phyloP scores from a whole-genome alignment of 2,113 vertebrate species.

The Sclerurus mexicanus region DNA sequence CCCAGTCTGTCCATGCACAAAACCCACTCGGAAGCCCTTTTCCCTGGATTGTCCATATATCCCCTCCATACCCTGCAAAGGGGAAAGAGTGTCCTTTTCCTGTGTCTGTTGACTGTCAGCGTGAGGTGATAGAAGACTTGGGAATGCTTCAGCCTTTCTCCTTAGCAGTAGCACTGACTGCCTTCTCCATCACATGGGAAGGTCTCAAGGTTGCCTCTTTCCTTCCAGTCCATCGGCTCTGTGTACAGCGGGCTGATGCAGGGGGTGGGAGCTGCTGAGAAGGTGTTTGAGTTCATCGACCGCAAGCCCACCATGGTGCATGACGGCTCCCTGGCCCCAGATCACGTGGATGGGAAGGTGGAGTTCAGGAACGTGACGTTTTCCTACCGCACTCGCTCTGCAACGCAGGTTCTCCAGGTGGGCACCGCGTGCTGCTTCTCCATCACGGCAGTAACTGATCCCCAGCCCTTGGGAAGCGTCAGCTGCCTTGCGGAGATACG shows the following conservation, averaged over 20 bases:
- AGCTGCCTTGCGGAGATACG: not conserved
- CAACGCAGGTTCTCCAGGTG: slow-evolving; percentile 89
- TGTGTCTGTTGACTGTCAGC: not conserved
- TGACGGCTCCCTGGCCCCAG: slow-evolving; percentile 81
- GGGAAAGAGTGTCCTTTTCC: not conserved
- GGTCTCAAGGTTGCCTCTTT: not conserved
- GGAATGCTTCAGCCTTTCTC: not conserved
- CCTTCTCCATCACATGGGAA: not conserved
- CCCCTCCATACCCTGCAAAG: not conserved
- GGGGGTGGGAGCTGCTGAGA: slow-evolving; percentile 93
- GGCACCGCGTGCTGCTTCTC: not conserved
- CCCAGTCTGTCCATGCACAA: not conserved
- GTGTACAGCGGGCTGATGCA: slow-evolving; percentile 98
- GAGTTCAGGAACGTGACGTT: slow-evolving; percentile 91
- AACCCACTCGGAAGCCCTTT: not conserved
- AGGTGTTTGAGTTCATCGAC: slow-evolving; percentile 95
- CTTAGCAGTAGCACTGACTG: fast-evolving
- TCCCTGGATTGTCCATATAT: not conserved
- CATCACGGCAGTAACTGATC: fast-evolving
- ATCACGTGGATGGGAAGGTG: slow-evolving; percentile 83
- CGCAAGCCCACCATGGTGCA: slow-evolving; percentile 82
- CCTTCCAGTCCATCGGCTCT: slow-evolving; percentile 84
- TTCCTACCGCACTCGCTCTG: slow-evolving; percentile 87
- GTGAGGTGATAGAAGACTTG: not conserved
- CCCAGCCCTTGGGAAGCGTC: not conserved